phyloP scores from a whole-genome alignment of 1,140 invertebrate genomes.

The Drosophila eugracilis region DNA sequence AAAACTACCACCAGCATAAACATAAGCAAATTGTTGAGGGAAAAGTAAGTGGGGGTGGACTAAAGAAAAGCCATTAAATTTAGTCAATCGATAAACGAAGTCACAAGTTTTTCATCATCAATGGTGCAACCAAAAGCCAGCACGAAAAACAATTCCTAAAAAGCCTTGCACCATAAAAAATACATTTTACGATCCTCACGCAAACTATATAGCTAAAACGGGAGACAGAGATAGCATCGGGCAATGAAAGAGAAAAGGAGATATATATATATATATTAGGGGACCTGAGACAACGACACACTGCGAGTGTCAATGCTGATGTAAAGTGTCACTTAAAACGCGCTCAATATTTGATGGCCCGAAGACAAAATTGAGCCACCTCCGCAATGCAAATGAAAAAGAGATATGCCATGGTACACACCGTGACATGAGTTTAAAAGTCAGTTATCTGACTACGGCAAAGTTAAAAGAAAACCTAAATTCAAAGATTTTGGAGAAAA shows the following conservation, averaged over 20 bases:
- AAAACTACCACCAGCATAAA: slow-evolving; percentile 23
- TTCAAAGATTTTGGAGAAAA: no score
- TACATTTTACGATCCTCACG: slow-evolving; percentile 51
- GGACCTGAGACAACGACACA: background rate
- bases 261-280: background rate
- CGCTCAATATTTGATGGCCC: slow-evolving; percentile 75
- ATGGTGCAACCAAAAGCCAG: slow-evolving; percentile 22
- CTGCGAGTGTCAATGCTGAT: slow-evolving; percentile 61
- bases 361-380: slow-evolving; percentile 71
- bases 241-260: background rate
- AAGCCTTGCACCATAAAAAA: slow-evolving; percentile 50
- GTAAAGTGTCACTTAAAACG: slow-evolving; percentile 78
- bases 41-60: background rate
- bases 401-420: slow-evolving; percentile 4
- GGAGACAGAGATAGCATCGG: slow-evolving; percentile 22
- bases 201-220: slow-evolving; percentile 26
- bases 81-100: slow-evolving; percentile 56
- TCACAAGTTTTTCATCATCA: slow-evolving; percentile 54
- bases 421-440: slow-evolving; percentile 26
- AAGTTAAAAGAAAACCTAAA: background rate
- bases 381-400: slow-evolving; percentile 56
- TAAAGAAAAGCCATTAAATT: slow-evolving; percentile 40
- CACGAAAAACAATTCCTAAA: slow-evolving; percentile 44
- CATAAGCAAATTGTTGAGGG: slow-evolving; percentile 15
- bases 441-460: no score